Base-by-base conservation (phyloP, 2,797 vertebrate genomes). In the Cephalopachus bancanus region DNA sequence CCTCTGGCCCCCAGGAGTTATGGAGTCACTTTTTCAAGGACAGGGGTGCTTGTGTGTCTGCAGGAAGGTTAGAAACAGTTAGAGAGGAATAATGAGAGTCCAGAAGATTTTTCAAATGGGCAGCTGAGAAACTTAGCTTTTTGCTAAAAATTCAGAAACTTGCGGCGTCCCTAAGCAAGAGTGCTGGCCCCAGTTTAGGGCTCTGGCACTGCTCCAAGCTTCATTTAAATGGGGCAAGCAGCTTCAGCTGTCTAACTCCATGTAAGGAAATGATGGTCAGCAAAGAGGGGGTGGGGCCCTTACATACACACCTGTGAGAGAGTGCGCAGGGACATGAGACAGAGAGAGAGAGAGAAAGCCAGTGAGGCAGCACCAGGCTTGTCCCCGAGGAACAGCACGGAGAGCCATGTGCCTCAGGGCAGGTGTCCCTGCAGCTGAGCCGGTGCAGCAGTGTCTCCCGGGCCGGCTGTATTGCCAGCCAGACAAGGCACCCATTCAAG, bases 371-470 rank as follows among this genome's bases (percentile, higher is more conserved):
- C 97, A 93, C 71, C 95, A 97, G 97, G 97, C 97, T 97, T 98
- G 94, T 97, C 97, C 97, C 98, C 96, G 97, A 98, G 96, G 98
- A 97, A 98, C 17, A 37, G 67, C 19, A 37, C n/a, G 19, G 33
- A 19, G 19, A 71, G n/a, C n/a, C 19, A 37, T 37, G 37, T 10
- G 37, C 92, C 24, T 0, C 96, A 94, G 80, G 88, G 97, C 98
- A 98, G 98, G 98, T 97, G 98, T 98, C 98, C 97, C 80, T 97
- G 95, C 96, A 92, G 94, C 95, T 65, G 95, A 98, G 97, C 98
- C 98, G 98, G 97, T 98, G 98, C 97, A 97, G 95, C 69, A 92
- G 92, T 74, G 97, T 97, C 97, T 98, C 97, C 91, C 96, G 97
- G 98, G 81, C 97, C 90, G 95, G 97, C 92, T 89, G 59, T 97